Evolutionary conservation across 1,140 invertebrate genomes (phyloP).

Genomic region (Lepidostoma basale): DNA sequence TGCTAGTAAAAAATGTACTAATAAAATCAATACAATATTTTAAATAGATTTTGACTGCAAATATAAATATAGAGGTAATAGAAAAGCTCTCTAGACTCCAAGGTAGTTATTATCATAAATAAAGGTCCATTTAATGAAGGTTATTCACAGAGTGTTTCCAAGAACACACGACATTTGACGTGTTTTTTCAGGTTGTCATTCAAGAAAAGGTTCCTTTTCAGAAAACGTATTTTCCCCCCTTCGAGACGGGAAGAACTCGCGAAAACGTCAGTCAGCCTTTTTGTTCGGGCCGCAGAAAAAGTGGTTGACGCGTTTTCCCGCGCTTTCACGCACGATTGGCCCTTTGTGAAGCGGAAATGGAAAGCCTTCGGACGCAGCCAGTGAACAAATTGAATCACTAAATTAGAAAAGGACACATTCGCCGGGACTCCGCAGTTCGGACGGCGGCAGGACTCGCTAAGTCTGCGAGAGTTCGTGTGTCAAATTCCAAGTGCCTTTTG

Average conservation of each 20-base stretch:
- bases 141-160: too few species aligned
- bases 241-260: neutral
- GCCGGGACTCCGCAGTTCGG: neutral
- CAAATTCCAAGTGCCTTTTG: too few species aligned
- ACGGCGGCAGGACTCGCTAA: neutral
- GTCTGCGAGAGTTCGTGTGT: too few species aligned
- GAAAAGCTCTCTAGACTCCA: too few species aligned
- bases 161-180: too few species aligned
- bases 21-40: too few species aligned
- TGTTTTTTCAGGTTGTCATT: slow-evolving; percentile 12
- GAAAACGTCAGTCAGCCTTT: slow-evolving; percentile 16
- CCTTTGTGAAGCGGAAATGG: slow-evolving; percentile 21
- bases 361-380: slow-evolving; percentile 16
- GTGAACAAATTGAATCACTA: slow-evolving; percentile 27
- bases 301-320: slow-evolving; percentile 9
- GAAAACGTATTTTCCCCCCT: slow-evolving; percentile 1
- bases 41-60: too few species aligned
- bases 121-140: too few species aligned
- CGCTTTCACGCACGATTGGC: slow-evolving; percentile 24
- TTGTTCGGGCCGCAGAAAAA: neutral
- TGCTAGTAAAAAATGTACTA: too few species aligned
- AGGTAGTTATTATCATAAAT: too few species aligned
- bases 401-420: slow-evolving; percentile 22
- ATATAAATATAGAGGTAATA: too few species aligned
- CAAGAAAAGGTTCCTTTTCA: neutral